These are phyloP conservation scores for Solenopsis invicta DNA, from an alignment of 1,140 invertebrate species.

Conservation along the genomic window DNA sequence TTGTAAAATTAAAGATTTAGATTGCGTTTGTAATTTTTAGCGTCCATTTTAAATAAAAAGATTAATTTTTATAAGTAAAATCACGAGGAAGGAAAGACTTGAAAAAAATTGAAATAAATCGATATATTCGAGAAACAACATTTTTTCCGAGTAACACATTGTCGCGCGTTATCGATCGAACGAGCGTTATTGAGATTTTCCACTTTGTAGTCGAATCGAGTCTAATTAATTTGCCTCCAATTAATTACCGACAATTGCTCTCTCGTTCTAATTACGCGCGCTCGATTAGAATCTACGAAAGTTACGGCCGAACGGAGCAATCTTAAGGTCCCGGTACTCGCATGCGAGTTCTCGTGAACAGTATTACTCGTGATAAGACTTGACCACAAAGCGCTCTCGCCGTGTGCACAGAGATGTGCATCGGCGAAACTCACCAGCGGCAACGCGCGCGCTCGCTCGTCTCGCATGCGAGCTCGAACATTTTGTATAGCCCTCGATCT, in stretches of 20 bases:
- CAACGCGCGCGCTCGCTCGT: constrained; percentile 16
- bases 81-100: too few species aligned
- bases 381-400: constrained; percentile 45
- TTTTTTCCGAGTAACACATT: background rate
- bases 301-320: constrained; percentile 71
- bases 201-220: constrained; percentile 64
- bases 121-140: background rate
- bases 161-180: background rate
- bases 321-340: constrained; percentile 68
- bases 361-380: constrained; percentile 57
- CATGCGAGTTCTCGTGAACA: constrained; percentile 69
- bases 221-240: constrained; percentile 75
- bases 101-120: background rate
- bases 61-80: background rate
- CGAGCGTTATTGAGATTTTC: constrained; percentile 67
- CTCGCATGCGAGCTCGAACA: constrained; percentile 30
- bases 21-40: too few species aligned
- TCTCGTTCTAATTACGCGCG: constrained; percentile 72
- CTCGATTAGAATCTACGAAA: constrained; percentile 76
- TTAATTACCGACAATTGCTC: constrained; percentile 76
- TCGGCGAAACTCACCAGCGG: background rate
- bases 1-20: too few species aligned
- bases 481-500: constrained; percentile 28
- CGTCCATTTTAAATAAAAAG: too few species aligned
- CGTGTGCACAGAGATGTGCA: background rate